A percentile compares a stretch with the other conserved stretches of the same genome.
Conservation (phyloP, 2,888 invertebrate species). For the Cetonia aurata region DNA sequence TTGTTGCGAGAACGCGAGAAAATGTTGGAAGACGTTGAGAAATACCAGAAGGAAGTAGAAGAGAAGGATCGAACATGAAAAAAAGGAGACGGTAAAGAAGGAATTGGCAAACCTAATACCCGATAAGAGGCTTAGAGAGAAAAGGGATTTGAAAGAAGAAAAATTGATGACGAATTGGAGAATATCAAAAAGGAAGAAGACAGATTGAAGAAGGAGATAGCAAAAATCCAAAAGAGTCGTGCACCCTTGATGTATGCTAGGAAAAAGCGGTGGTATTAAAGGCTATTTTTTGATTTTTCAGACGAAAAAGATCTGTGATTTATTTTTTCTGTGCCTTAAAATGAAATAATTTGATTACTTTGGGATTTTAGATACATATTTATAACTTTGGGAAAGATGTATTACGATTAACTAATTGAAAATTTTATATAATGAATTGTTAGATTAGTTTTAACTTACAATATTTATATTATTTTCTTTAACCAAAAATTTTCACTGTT, state of each 20-base stretch:
- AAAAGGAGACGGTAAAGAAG: conserved; percentile 65
- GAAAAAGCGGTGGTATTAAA: conserved; percentile 47
- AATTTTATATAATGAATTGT: too few species aligned
- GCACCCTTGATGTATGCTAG: conserved; percentile 63
- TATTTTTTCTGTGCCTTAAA: conserved; percentile 22
- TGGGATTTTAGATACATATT: too few species aligned
- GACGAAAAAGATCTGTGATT: conserved; percentile 7
- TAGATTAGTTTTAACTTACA: too few species aligned
- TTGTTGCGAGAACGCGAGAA: conserved; percentile 70
- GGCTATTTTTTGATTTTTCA: background rate
- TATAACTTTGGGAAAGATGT: too few species aligned
- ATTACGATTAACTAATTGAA: too few species aligned
- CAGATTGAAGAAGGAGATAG: conserved; percentile 69
- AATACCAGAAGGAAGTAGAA: conserved; percentile 68
- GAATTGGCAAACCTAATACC: conserved; percentile 61
- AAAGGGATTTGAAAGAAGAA: conserved; percentile 65
- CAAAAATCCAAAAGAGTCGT: conserved; percentile 66
- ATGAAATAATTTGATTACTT: too few species aligned
- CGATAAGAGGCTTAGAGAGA: conserved; percentile 64
- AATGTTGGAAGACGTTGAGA: conserved; percentile 70
- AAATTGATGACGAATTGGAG: conserved; percentile 62
- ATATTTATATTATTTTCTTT: too few species aligned
- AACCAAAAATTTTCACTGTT: too few species aligned
- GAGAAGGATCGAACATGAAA: conserved; percentile 67
- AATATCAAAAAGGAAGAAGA: conserved; percentile 67